Conservation (phyloP, 2,797 vertebrate genomes). For the Gymnodraco acuticeps region DNA sequence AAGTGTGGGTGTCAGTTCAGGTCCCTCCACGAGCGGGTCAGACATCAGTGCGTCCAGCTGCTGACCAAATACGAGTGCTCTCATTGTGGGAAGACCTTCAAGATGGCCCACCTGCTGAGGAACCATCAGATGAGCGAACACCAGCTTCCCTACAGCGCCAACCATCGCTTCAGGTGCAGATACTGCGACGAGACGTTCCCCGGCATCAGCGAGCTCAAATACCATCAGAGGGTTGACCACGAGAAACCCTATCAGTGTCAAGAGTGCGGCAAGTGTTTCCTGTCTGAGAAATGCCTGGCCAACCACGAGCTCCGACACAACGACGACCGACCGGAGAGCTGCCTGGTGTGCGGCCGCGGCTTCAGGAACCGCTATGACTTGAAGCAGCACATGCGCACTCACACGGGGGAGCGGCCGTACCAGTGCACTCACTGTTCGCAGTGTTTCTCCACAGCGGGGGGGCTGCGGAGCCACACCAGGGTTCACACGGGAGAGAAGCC, state of each 20-base stretch:
- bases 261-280: constrained; percentile 82
- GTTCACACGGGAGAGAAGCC: constrained; percentile 84
- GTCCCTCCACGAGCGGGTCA: constrained; percentile 73
- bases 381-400: constrained; percentile 84
- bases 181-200: constrained; percentile 83
- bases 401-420: constrained; percentile 82
- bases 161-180: constrained; percentile 81
- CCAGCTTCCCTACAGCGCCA: constrained; percentile 82
- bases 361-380: constrained; percentile 82
- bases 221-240: constrained; percentile 80
- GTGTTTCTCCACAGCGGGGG: constrained; percentile 82
- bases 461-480: constrained; percentile 81
- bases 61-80: constrained; percentile 81
- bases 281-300: constrained; percentile 80
- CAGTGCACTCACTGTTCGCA: constrained; percentile 83
- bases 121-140: constrained; percentile 84
- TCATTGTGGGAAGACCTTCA: constrained; percentile 81
- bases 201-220: constrained; percentile 82
- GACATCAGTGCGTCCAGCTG: constrained; percentile 81
- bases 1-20: constrained; percentile 81
- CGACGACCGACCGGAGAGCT: constrained; percentile 78
- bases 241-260: constrained; percentile 83
- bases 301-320: constrained; percentile 83
- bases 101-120: constrained; percentile 82
- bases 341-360: constrained; percentile 77